These are phyloP conservation scores for Acomys russatus DNA, from an alignment of 2,797 vertebrate species.

Conservation along the genomic window DNA sequence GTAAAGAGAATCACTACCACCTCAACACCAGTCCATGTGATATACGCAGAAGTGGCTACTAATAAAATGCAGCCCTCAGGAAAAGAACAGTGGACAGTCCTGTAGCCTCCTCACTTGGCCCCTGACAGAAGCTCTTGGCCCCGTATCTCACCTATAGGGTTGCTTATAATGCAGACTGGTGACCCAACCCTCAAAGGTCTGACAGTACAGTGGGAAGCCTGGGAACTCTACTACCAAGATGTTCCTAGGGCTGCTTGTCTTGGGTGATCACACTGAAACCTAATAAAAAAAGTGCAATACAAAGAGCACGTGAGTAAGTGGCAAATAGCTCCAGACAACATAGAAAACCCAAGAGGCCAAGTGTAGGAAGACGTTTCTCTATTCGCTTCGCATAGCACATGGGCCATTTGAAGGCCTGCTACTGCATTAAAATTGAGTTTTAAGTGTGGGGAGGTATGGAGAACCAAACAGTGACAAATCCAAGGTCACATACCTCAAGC, in stretches of 20 bases:
- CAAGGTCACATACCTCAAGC: conserved; percentile 93
- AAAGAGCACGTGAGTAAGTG: fast-evolving
- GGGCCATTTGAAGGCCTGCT: background rate
- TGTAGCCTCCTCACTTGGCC: background rate
- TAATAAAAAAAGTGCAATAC: no score
- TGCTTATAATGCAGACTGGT: background rate
- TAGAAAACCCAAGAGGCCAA: background rate
- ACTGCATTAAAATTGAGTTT: background rate
- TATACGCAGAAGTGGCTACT: background rate
- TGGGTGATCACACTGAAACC: background rate
- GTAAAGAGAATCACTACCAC: background rate
- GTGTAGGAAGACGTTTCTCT: background rate
- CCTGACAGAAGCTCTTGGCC: background rate
- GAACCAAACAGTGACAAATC: background rate
- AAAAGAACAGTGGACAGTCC: background rate
- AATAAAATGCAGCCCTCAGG: background rate
- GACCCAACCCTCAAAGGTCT: background rate
- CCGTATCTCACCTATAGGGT: background rate
- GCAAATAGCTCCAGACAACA: background rate
- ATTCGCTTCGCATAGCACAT: background rate
- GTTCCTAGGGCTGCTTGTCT: background rate
- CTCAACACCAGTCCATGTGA: background rate
- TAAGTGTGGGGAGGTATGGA: background rate
- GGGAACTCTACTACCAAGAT: background rate
- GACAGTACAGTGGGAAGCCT: background rate